Percentiles rank a stretch among this genome's conserved stretches.
Conservation (phyloP, 2,888 invertebrate species). For the Meta bourneti region DNA sequence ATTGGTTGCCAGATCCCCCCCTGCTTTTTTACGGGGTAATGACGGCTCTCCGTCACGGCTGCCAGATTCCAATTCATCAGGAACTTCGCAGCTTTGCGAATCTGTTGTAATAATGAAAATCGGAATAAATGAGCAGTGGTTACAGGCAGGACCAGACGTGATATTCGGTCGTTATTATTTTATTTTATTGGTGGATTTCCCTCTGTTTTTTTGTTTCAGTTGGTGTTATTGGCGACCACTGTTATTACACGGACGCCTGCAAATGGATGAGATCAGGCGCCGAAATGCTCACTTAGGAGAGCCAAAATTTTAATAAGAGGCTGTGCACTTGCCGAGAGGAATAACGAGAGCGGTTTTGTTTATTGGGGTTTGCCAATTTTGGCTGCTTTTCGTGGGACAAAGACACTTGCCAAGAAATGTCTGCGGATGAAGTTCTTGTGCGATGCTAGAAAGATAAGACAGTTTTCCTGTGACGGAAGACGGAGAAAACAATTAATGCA, state of each 20-base stretch:
- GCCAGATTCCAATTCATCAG: constrained; percentile 73
- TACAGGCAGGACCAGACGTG: constrained; percentile 51
- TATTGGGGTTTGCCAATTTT: constrained; percentile 60
- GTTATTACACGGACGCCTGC: constrained; percentile 59
- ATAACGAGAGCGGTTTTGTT: constrained; percentile 40
- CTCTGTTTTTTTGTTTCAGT: background rate
- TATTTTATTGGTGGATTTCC: background rate
- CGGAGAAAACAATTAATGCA: no score
- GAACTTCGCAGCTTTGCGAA: constrained; percentile 18
- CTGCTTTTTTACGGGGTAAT: constrained; percentile 13
- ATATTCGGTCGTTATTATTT: constrained; percentile 46
- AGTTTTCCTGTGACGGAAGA: no score
- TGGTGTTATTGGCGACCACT: constrained; percentile 54
- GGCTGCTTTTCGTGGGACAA: constrained; percentile 7
- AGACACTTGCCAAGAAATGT: background rate
- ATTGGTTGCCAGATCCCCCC: constrained; percentile 62
- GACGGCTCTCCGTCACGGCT: constrained; percentile 72
- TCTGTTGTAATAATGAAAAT: constrained; percentile 74
- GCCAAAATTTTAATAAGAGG: constrained; percentile 74
- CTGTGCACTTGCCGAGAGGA: constrained; percentile 21
- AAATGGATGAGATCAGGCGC: constrained; percentile 72
- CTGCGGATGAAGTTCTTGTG: background rate
- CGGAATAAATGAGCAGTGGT: constrained; percentile 72
- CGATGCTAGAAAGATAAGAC: no score
- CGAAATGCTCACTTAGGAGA: constrained; percentile 69